Evolutionary conservation across 2,888 invertebrate species (phyloP), one percentile per base, ranked within the genome.

Genomic region (Dryobotodes eremita): DNA sequence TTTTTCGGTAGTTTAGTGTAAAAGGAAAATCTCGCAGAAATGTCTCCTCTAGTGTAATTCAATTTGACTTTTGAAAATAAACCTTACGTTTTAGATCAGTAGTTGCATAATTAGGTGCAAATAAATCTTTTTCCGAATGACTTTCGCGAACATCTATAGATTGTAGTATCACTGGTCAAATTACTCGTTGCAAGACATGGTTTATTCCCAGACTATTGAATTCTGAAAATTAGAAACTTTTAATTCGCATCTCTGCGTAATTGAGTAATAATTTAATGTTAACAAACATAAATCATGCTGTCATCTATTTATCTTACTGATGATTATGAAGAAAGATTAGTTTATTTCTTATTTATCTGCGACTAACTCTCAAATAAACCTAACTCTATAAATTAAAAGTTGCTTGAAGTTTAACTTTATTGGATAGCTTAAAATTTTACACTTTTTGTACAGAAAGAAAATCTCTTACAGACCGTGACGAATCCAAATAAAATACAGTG

Each of bases 181-280:
- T 62, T 59, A 71, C 36, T n/a, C 53, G 31, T 31, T 65, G 6
- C 4, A 53, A 70, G 23, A 77, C 31, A 66, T n/a, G 17, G 23
- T 66, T 31, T 50, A 59, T 68, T 76, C 73, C 15, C 78, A 86
- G 68, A 68, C 71, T 53, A 71, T 79, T 50, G 68, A 75, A 64
- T 57, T 71, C 71, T 66, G 53, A 81, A 84, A 72, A 73, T 66
- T 69, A 80, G 77, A 80, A 86, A 80, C 68, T 77, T 65, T 69
- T 77, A 68, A 71, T 71, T 62, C 82, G 71, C 46, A 50, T 53
- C 65, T 71, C n/a, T 71, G 0, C 71, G n/a, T 79, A 86, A 81
- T 78, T 75, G 71, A 68, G 74, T 75, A 74, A 80, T 87, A 71
- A 81, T 73, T 76, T 80, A 77, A 81, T 68, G 48, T 78, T 73